Conservation (phyloP, 1,140 invertebrate species). For the Cherax destructor region DNA sequence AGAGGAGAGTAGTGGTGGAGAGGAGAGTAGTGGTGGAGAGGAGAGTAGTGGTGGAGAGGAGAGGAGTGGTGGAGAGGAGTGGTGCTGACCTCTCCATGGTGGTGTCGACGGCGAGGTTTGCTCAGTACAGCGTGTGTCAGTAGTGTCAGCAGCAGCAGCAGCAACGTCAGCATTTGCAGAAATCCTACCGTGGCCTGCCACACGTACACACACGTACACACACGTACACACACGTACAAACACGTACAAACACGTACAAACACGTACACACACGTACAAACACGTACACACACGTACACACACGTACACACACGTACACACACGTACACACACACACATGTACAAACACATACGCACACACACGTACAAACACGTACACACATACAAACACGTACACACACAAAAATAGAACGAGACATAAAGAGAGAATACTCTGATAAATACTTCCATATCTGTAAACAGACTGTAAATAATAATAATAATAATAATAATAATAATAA, state of each 20-base stretch:
- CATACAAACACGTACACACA: background rate
- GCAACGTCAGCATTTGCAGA: background rate
- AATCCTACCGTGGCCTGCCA: background rate
- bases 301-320: background rate
- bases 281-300: too few species aligned
- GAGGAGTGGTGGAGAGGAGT: too few species aligned
- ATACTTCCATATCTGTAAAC: background rate
- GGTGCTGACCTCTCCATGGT: background rate
- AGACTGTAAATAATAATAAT: background rate
- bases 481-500: background rate
- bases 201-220: background rate
- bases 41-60: too few species aligned
- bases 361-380: too few species aligned
- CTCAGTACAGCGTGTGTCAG: background rate
- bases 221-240: too few species aligned
- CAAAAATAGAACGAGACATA: conserved; percentile 4
- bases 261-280: too few species aligned
- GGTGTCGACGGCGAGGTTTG: background rate
- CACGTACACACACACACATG: background rate
- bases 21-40: too few species aligned
- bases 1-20: too few species aligned
- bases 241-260: too few species aligned
- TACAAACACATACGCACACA: too few species aligned
- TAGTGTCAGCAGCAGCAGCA: background rate
- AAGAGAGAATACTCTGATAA: background rate